These are phyloP conservation scores for Myiozetetes cayanensis DNA, from an alignment of 2,113 vertebrate species.

Conservation along the genomic window DNA sequence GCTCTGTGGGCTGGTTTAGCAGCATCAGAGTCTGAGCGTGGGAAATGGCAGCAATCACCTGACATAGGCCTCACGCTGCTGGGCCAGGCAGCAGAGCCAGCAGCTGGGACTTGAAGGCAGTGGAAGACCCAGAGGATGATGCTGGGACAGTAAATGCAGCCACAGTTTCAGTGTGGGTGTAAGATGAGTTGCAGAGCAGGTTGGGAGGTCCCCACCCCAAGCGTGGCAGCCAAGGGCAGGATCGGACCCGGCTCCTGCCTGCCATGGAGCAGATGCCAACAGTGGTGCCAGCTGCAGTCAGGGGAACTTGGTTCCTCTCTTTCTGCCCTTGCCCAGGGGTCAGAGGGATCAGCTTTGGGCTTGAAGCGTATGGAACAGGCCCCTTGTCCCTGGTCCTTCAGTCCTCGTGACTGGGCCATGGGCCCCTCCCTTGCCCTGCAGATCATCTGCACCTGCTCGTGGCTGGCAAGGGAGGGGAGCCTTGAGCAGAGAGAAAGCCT, in stretches of 20 bases:
- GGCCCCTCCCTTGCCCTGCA: neutral
- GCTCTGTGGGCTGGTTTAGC: neutral
- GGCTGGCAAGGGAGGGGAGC: neutral
- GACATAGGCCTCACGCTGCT: neutral
- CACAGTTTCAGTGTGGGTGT: neutral
- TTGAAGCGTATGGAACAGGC: neutral
- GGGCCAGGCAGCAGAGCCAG: neutral
- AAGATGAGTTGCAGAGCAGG: neutral
- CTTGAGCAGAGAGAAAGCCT: neutral
- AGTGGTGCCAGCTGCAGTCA: neutral
- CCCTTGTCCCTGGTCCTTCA: neutral
- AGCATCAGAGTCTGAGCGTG: neutral
- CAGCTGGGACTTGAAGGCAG: fast-evolving
- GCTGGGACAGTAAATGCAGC: neutral
- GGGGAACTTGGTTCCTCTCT: neutral
- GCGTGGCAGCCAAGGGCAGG: neutral
- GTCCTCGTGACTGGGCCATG: neutral
- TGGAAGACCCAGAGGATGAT: neutral
- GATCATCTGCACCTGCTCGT: neutral
- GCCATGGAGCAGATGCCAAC: neutral
- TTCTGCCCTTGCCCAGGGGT: neutral
- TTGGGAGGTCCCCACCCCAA: neutral
- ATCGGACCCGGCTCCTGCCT: neutral
- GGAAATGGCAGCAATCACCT: neutral
- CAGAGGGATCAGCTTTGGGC: neutral